Evolutionary conservation across 2,797 vertebrate species (phyloP).

Genomic region (Remorina albescens): DNA sequence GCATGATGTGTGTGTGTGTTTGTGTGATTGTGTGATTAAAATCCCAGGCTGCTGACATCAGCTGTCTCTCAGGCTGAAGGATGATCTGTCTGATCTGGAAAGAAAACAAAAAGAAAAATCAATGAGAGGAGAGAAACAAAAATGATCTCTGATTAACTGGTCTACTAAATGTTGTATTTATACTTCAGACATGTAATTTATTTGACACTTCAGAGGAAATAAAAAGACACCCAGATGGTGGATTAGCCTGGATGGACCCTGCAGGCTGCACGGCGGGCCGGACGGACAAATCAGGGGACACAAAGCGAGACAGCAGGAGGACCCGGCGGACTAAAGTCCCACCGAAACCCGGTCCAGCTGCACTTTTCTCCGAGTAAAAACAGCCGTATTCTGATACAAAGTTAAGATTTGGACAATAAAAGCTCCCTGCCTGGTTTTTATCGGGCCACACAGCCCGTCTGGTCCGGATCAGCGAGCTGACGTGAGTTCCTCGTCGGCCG

Average conservation of each 20-base stretch:
- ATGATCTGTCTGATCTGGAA: constrained; percentile 67
- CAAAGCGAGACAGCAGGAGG: constrained; percentile 45
- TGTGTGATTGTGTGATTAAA: constrained; percentile 29
- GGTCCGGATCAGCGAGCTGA: constrained; percentile 42
- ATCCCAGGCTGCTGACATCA: constrained; percentile 26
- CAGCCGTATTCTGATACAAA: fast-evolving
- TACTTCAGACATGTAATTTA: background rate
- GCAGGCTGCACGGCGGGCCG: constrained; percentile 23
- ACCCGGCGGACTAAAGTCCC: no score
- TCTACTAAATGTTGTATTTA: background rate
- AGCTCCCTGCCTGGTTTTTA: background rate
- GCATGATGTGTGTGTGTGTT: background rate
- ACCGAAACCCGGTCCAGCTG: no score
- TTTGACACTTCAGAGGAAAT: background rate
- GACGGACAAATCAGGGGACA: no score
- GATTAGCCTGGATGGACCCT: no score
- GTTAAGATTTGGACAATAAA: fast-evolving
- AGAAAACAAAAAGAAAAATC: constrained; percentile 31
- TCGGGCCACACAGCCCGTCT: no score
- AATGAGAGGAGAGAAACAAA: background rate
- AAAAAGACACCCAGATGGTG: constrained; percentile 5
- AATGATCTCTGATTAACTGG: background rate
- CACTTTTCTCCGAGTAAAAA: no score
- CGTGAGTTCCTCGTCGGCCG: constrained; percentile 45
- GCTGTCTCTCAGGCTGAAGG: constrained; percentile 26